phyloP scores from a whole-genome alignment of 53 echinoderm and acorn worm genomes.

The Paracentrotus lividus region DNA sequence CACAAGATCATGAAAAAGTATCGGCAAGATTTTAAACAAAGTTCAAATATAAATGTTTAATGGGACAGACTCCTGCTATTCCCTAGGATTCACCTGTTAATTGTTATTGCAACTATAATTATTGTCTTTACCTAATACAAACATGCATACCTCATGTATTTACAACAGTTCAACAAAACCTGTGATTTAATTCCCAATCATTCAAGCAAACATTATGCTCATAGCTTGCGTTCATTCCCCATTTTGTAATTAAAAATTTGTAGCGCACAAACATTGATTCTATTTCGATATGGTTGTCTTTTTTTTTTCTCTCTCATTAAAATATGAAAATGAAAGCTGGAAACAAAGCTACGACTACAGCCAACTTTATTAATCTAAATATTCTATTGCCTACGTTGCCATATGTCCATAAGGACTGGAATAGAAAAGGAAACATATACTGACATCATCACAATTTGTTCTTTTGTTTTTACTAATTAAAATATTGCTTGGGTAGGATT shows the following conservation, averaged over 20 bases:
- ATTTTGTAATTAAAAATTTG: no score
- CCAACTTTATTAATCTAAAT: background rate
- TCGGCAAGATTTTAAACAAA: conserved; percentile 29
- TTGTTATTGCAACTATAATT: conserved; percentile 8
- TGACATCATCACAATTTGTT: background rate
- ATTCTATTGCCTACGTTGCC: background rate
- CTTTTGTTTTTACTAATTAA: background rate
- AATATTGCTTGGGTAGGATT: conserved; percentile 50
- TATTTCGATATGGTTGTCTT: background rate
- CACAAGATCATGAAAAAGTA: background rate
- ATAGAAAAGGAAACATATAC: background rate
- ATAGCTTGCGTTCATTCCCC: background rate
- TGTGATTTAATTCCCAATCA: background rate
- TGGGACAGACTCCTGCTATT: background rate
- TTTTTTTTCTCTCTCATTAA: background rate
- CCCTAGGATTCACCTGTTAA: background rate
- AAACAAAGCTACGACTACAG: background rate
- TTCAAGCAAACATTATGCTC: background rate
- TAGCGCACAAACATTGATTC: background rate
- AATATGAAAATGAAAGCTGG: background rate
- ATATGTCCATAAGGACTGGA: background rate
- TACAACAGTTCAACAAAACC: background rate
- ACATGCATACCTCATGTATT: background rate
- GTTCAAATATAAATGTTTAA: background rate
- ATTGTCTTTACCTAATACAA: background rate